Evolutionary conservation across 92 coral and sea anemone species (phyloP), one percentile per base, ranked within the genome.

Genomic region (Epizoanthus scotinus): DNA sequence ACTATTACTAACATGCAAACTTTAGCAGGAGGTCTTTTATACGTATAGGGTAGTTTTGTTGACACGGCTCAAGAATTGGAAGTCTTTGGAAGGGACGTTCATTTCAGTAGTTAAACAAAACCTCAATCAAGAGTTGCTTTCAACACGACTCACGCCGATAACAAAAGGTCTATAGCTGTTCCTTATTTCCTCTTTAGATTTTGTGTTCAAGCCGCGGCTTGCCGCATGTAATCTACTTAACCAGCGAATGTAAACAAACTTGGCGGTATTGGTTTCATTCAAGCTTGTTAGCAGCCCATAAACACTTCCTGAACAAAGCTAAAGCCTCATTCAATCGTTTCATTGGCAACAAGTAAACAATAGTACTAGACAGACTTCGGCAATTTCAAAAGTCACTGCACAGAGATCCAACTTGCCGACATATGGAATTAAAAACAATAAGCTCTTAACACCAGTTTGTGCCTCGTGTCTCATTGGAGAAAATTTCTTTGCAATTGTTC

Each of bases 201-300:
- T 22, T 49, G 40, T 34, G 40, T 34, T 34, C 40, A 34, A 59
- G 63, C 40, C 17, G 68, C 81, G 58, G 81, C 63, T 21, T 31
- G 20, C 38, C 24, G 6, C 24, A 20, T 27, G 5, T 75, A 59
- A 75, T 40, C 69, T 55, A 34, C 68, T 75, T 75, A 58, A 75
- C 36, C n/a, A 73, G 44, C 18, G 8, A 20, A 3, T 73, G 79
- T 57, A 56, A 73, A 56, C 79, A 73, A 29, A 47, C 57, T 73
- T 12, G n/a, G 68, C 68, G 53, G 69, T 59, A 19, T 58, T 75
- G 17, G 25, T 58, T 75, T 75, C 81, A 36, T 14, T 36, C 3
- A 12, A 60, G 55, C 38, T 75, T 58, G 25, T 75, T 75, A 75
- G 68, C 56, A 75, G 81, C 22, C 2, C 31, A 40, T 75, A 59